phyloP scores from a whole-genome alignment of 1,140 invertebrate genomes.

The Aphelinus atriplicis region DNA sequence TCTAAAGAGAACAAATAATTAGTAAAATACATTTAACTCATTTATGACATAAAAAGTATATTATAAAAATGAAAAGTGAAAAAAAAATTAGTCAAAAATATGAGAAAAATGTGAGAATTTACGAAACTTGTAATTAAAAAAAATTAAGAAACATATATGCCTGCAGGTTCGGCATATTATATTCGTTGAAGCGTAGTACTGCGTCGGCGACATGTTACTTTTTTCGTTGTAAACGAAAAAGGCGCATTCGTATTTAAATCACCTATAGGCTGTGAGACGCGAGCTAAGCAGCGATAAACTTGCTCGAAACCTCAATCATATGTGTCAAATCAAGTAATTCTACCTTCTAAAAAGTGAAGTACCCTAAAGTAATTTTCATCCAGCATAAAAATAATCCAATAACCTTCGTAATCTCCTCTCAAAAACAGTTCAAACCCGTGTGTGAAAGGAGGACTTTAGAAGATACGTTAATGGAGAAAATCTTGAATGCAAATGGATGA shows the following conservation, averaged over 20 bases:
- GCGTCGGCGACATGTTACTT: slow-evolving; percentile 32
- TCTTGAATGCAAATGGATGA: slow-evolving; percentile 24
- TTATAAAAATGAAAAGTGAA: not conserved
- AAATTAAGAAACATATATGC: slow-evolving; percentile 36
- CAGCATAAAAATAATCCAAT: slow-evolving; percentile 35
- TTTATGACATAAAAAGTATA: slow-evolving; percentile 13
- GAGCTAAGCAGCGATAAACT: slow-evolving; percentile 60
- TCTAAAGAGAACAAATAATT: not conserved
- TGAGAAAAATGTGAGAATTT: not conserved
- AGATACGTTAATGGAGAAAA: slow-evolving; percentile 25
- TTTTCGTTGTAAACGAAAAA: slow-evolving; percentile 44
- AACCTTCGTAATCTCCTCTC: slow-evolving; percentile 8
- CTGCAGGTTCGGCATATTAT: slow-evolving; percentile 40
- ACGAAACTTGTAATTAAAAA: not conserved
- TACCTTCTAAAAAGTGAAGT: slow-evolving; percentile 52
- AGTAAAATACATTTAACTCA: not conserved
- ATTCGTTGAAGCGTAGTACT: slow-evolving; percentile 37
- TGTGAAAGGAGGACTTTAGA: slow-evolving; percentile 12
- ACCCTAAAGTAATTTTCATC: slow-evolving; percentile 44
- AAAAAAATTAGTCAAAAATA: slow-evolving; percentile 9
- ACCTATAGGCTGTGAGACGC: slow-evolving; percentile 63
- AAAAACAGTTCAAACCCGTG: slow-evolving; percentile 27
- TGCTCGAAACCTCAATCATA: slow-evolving; percentile 64
- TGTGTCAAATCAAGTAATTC: slow-evolving; percentile 63
- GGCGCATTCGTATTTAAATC: slow-evolving; percentile 52